These are phyloP conservation scores for Nebria salina DNA, from an alignment of 2,888 invertebrate genomes.

Conservation along the genomic window DNA sequence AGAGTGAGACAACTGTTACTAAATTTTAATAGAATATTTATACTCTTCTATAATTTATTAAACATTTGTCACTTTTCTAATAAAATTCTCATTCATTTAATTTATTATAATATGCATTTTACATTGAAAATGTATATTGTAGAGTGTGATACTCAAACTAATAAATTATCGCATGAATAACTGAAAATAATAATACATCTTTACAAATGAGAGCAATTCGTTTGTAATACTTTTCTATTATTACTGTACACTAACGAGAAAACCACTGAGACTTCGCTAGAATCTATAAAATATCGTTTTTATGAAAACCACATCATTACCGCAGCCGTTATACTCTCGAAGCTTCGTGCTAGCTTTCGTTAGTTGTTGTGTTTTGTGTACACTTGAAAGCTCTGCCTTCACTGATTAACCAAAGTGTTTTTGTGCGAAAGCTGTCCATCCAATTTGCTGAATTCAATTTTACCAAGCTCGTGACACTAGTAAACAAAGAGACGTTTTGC, in stretches of 20 bases:
- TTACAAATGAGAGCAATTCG: background rate
- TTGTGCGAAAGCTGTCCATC: constrained; percentile 16
- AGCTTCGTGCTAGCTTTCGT: background rate
- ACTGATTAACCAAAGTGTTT: constrained; percentile 35
- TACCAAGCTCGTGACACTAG: background rate
- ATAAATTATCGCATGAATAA: background rate
- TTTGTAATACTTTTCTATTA: background rate
- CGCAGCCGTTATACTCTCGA: background rate
- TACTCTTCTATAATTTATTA: too few species aligned
- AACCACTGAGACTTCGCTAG: background rate
- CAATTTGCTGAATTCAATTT: constrained; percentile 22
- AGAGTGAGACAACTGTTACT: too few species aligned
- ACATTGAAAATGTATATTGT: too few species aligned
- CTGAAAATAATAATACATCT: background rate
- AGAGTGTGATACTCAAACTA: background rate
- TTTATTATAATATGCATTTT: too few species aligned
- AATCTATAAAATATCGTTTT: constrained; percentile 1
- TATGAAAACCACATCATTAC: background rate
- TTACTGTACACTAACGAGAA: background rate
- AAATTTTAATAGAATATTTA: too few species aligned
- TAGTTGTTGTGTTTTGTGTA: background rate
- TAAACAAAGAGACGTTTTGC: background rate
- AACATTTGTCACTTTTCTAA: too few species aligned
- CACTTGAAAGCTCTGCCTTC: constrained; percentile 4
- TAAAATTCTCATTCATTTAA: too few species aligned